Evolutionary conservation across 1,140 invertebrate species (phyloP).

Genomic region (Anastatus disparis): DNA sequence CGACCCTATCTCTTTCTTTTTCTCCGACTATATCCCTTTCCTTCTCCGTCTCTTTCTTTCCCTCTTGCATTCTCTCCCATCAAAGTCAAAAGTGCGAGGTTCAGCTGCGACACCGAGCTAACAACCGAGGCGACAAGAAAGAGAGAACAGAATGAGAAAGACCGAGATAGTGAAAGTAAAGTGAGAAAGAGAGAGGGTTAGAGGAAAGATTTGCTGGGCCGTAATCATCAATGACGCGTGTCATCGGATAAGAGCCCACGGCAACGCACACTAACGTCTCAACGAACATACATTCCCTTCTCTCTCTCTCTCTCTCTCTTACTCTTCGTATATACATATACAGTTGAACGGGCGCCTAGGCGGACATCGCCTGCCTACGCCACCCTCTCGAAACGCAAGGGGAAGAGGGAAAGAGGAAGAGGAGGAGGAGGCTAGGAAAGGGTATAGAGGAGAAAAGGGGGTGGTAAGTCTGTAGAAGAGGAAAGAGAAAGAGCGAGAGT

Average conservation of each 20-base stretch:
- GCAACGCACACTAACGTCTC: too few species aligned
- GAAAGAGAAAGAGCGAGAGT: too few species aligned
- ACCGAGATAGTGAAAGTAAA: too few species aligned
- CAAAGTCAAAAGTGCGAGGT: constrained; percentile 20
- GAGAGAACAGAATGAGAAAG: background rate
- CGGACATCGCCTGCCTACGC: background rate
- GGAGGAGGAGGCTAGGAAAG: too few species aligned
- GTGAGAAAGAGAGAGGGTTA: too few species aligned
- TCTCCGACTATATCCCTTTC: background rate
- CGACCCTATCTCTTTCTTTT: background rate
- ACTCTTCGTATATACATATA: too few species aligned
- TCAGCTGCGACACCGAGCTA: constrained; percentile 2
- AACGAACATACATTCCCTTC: too few species aligned
- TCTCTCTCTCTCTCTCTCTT: too few species aligned
- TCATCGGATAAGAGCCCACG: constrained; percentile 35
- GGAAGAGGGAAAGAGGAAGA: constrained; percentile 38
- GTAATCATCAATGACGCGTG: constrained; percentile 33
- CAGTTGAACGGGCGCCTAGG: constrained; percentile 7
- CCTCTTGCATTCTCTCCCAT: background rate
- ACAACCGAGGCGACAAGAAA: too few species aligned
- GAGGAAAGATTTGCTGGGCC: background rate
- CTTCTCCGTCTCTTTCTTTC: background rate
- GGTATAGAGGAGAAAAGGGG: too few species aligned
- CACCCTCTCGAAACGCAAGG: constrained; percentile 1
- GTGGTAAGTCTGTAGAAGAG: too few species aligned